Evolutionary conservation across 2,888 invertebrate genomes (phyloP), one percentile per base, ranked within the genome.

Genomic region (Drosophila falleni): DNA sequence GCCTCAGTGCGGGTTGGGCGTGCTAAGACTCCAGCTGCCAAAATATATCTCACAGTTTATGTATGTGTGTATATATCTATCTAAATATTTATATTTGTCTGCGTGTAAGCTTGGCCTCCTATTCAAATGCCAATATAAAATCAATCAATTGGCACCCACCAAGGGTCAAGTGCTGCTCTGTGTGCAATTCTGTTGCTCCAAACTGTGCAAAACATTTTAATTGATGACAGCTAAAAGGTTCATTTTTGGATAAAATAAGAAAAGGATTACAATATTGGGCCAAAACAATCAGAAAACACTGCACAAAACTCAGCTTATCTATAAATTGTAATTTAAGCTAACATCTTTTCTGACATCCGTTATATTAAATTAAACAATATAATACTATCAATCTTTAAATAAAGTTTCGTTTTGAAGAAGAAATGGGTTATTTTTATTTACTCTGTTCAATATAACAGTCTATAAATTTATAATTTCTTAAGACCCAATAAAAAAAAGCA

Each of bases 111-210:
- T 42, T 58, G 66, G 73, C 58, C 64, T 65, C 60, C 90, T 76
- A 87, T 89, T 84, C 81, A 90, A 87, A 90, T 85, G 89, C 88
- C 89, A 89, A 79, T 81, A 90, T 83, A 89, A 90, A 87, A 91
- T 90, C 90, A 90, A 91, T 91, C 91, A 90, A 87, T 89, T 89
- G 84, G 83, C 79, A 78, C 74, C 87, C 80, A 83, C 62, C 79
- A 83, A 81, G 90, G 90, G 90, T 91, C 90, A 91, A 91, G 90
- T 91, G 90, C 79, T 88, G 80, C 81, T 85, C 82, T 75, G 56
- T 75, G 64, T 63, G 67, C 73, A 68, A 55, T 64, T 65, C 60
- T 63, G 53, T 67, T 67, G 67, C 62, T 56, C 33, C 67, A 63
- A 72, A 77, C 78, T 80, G 78, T 63, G 53, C 62, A 59, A 78